Base-by-base conservation (phyloP, 2,797 vertebrate genomes). In the Sciurus vulgaris region DNA sequence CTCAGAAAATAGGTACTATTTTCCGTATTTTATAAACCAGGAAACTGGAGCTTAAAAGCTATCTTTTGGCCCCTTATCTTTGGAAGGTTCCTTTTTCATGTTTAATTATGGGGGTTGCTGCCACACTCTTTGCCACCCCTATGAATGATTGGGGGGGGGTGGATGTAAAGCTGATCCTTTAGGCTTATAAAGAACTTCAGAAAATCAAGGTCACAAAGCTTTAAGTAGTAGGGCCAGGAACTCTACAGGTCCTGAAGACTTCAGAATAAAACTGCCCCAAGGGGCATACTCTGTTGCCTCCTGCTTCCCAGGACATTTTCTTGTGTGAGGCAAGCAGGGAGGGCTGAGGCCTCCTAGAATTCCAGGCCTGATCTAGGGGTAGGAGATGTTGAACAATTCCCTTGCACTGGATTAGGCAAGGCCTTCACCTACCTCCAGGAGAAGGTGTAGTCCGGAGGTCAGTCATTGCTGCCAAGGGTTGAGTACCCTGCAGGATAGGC, bases 401-500 rank as follows among this genome's bases (percentile, higher is more conserved):
- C 49, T 8, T 18, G 6, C 79, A 2, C 10, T n/a, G 15, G 7
- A 7, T 26, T 18, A 84, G 86, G 11, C 70, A 90, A 78, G 78
- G 70, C 61, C 63, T 47, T 87, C 81, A 94, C 97, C 78, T 97
- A 98, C 97, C 97, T 97, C 20, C 74, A 7, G 94, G 95, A 85
- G 97, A 78, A 91, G 96, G 91, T 1, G 86, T 95, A 65, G 51
- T 44, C 17, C 44, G 94, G 47, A 92, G 59, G 81, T 51, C 44
- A 13, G 93, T 49, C 97, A 97, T 96, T 15, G 67, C 61, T 0
- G 86, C 30, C 15, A 12, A 33, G 2, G 84, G 76, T 70, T 11
- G 44, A 90, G 84, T 14, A 35, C 88, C 47, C 13, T 1, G 17
- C 63, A 18, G 56, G 22, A 87, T 13, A 13, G 14, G 63, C 74